Evolutionary conservation across 2,797 vertebrate species (phyloP).

Genomic region (Tolypeutes matacus): DNA sequence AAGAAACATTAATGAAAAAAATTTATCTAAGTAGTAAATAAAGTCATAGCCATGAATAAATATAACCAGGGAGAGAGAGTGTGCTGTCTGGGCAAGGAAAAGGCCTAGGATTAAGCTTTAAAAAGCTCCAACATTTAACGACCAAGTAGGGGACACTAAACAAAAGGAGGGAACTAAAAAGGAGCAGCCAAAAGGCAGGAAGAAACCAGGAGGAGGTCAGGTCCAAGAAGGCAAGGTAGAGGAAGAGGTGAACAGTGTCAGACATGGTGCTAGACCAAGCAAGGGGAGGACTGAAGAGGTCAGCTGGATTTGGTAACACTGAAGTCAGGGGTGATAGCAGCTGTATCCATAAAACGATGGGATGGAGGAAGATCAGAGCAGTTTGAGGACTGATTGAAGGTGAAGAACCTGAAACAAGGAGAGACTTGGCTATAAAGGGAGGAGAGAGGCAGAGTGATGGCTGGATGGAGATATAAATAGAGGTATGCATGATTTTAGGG

Average conservation of each 20-base stretch:
- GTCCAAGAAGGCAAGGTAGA: background rate
- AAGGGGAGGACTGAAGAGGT: background rate
- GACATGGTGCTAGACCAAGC: background rate
- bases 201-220: background rate
- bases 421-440: background rate
- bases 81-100: background rate
- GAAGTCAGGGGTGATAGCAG: no score
- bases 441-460: background rate
- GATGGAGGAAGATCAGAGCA: background rate
- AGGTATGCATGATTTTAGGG: background rate
- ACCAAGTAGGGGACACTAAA: background rate
- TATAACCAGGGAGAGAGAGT: background rate
- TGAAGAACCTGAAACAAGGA: background rate
- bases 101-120: background rate
- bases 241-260: background rate
- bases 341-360: background rate
- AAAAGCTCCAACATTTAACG: background rate
- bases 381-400: background rate
- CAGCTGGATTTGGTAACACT: fast-evolving
- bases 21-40: background rate
- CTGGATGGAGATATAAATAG: background rate
- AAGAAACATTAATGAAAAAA: background rate
- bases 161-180: background rate
- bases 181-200: background rate
- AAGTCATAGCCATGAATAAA: background rate